Base-by-base conservation (phyloP, 2,113 vertebrate genomes). In the Gulo gulo region DNA sequence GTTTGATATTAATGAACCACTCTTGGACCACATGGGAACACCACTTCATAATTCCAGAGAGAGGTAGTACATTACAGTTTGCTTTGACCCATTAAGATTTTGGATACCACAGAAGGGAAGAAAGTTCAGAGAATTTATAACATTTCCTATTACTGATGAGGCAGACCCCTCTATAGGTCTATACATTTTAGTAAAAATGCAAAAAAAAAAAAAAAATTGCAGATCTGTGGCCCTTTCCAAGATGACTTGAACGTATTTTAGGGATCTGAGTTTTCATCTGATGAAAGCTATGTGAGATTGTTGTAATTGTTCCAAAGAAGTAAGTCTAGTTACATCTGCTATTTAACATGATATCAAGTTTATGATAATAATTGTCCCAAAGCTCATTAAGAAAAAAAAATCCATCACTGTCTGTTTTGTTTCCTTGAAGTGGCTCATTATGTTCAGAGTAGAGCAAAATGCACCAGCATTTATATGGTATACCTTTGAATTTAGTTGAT, bases 401-500 rank as follows among this genome's bases (percentile, higher is more conserved):
- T 42, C 23, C n/a, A 50, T 95, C 79, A 80, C 57, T 85, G 65
- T 94, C 63, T 45, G 26, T 95, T 96, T 74, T 88, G 85, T 92
- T 78, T 92, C 80, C 78, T 57, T 91, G 36, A 91, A 91, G 45
- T 69, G 78, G 85, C 81, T 95, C 95, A 50, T 90, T 97, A 95
- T 91, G 61, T 61, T 94, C 61, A 87, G 55, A 55, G 84, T 31
- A 74, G n/a, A 96, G 52, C 74, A 97, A 88, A 94, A 78, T 34
- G 23, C 59, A 87, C 59, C 26, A 55, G 26, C 78, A 45, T 85
- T 92, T 89, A n/a, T 59, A 4, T 39, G 26, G 24, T 11, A 31
- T 57, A 95, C 92, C 87, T 97, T 93, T 96, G 90, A 79, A 87
- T 87, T 90, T 90, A 90, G 79, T 71, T 88, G 76, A 95, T 78